Evolutionary conservation across 1,140 invertebrate genomes (phyloP).

Genomic region (Ostrea edulis): DNA sequence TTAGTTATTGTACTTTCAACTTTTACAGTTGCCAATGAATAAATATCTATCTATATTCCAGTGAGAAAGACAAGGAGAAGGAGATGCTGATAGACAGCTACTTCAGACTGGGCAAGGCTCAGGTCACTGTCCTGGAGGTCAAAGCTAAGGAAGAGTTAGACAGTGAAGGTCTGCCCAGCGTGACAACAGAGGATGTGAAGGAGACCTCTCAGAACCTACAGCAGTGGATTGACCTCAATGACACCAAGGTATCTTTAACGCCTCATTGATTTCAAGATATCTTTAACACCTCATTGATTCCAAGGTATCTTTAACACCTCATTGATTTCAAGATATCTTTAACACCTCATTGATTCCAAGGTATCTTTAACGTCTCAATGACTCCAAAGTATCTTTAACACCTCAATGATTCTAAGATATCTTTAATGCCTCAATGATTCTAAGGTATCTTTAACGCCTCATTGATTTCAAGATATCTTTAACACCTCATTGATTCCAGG

Average conservation of each 20-base stretch:
- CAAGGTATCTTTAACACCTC: slow-evolving; percentile 82
- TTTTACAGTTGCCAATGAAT: too few relatives aligned
- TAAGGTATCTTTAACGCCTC: too few relatives aligned
- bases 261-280: too few relatives aligned
- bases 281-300: slow-evolving; percentile 84
- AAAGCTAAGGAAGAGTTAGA: slow-evolving; percentile 33
- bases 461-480: too few relatives aligned
- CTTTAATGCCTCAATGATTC: too few relatives aligned
- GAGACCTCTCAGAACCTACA: slow-evolving; percentile 86
- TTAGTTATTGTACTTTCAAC: too few relatives aligned
- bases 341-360: slow-evolving; percentile 87
- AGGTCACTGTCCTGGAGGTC: slow-evolving; percentile 61
- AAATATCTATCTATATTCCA: too few relatives aligned
- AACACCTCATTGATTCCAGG: too few relatives aligned
- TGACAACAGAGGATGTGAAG: slow-evolving; percentile 82
- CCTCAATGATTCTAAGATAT: too few relatives aligned
- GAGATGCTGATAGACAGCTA: slow-evolving; percentile 88
- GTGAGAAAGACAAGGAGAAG: slow-evolving; percentile 91
- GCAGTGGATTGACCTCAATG: slow-evolving; percentile 89
- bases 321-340: too few relatives aligned
- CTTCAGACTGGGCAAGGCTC: slow-evolving; percentile 84
- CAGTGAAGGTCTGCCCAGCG: slow-evolving; percentile 36
- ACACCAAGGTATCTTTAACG: slow-evolving; percentile 84
- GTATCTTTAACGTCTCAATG: slow-evolving; percentile 77
- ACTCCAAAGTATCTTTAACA: slow-evolving; percentile 71